Base-by-base conservation (phyloP, 2,797 vertebrate genomes). In the Semaprochilodus insignis region DNA sequence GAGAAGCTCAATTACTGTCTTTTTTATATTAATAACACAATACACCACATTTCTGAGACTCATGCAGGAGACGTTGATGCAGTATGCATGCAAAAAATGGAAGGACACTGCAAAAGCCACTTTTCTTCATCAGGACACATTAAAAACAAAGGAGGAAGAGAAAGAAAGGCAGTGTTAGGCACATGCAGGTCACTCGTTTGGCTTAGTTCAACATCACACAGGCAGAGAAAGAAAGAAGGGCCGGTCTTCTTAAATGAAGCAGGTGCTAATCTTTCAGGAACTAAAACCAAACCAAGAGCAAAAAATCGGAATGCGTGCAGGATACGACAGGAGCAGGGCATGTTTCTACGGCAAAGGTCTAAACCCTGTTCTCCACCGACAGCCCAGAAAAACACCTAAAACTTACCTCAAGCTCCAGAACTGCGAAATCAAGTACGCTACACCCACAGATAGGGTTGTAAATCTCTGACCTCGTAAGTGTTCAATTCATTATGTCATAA, bases 71-170 rank as follows among this genome's bases (percentile, higher is more conserved):
- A 48, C 44, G 70, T 54, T 55, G 31, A 86, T 67, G 80, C 59
- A 73, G 62, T 84, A 81, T 70, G 82, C 93, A 93, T 92, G 91
- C 90, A 92, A 59, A 65, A 85, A 66, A 34, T 14, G 52, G 87
- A 84, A 85, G 77, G 81, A 74, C 54, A 81, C 89, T 91, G 88
- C 90, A 89, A 70, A 85, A 87, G 88, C 84, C 83, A 81, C 72
- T 70, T 71, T 63, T 75, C 72, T 70, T 74, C 27, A 83, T 62
- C 40, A 73, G 27, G 63, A 25, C 31, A 59, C 15, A 59, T 34
- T 66, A 2, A 77, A 86, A 62, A 86, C 55, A 4, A 63, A 36
- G 40, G 66, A 36, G 8, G 17, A 11, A 79, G 21, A 62, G 48
- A 70, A 6, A 73, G 19, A 81, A 74, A n/a, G 55, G 67, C 74